These are phyloP conservation scores for Papilio helenus DNA, from an alignment of 1,140 invertebrate genomes.

Conservation along the genomic window DNA sequence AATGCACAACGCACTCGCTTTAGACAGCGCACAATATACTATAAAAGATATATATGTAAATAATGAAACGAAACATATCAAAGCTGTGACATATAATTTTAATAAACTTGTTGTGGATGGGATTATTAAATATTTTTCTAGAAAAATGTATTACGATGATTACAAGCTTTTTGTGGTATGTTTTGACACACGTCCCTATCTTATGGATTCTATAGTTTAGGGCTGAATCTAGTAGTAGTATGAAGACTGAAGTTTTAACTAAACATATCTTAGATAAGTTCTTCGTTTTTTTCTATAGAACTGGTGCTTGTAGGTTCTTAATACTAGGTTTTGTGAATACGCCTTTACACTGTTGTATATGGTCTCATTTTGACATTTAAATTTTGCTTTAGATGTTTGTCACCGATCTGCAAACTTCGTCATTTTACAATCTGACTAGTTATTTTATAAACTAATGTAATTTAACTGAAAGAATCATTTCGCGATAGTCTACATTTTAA, in stretches of 20 bases:
- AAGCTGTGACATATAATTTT: slow-evolving; percentile 82
- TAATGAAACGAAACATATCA: slow-evolving; percentile 79
- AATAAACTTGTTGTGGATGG: slow-evolving; percentile 76
- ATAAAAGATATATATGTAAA: slow-evolving; percentile 72
- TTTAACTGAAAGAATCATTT: no score
- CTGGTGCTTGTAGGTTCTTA: slow-evolving; percentile 82
- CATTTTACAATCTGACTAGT: background rate
- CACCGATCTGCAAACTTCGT: background rate
- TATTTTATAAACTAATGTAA: no score
- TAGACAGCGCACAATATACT: slow-evolving; percentile 66
- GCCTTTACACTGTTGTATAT: slow-evolving; percentile 75
- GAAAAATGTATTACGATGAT: slow-evolving; percentile 77
- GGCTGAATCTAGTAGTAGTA: slow-evolving; percentile 79
- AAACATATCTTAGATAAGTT: slow-evolving; percentile 81
- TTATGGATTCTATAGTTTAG: slow-evolving; percentile 81
- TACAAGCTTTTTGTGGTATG: slow-evolving; percentile 76
- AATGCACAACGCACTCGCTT: slow-evolving; percentile 76
- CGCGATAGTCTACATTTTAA: no score
- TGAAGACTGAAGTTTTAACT: slow-evolving; percentile 80
- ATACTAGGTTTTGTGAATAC: slow-evolving; percentile 76
- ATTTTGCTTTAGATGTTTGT: slow-evolving; percentile 34
- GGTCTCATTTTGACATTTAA: slow-evolving; percentile 48
- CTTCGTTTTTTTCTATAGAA: slow-evolving; percentile 75
- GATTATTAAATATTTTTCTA: slow-evolving; percentile 83
- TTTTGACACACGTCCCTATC: slow-evolving; percentile 80